phyloP scores from a whole-genome alignment of 2,797 vertebrate genomes.

The Pampus argenteus region DNA sequence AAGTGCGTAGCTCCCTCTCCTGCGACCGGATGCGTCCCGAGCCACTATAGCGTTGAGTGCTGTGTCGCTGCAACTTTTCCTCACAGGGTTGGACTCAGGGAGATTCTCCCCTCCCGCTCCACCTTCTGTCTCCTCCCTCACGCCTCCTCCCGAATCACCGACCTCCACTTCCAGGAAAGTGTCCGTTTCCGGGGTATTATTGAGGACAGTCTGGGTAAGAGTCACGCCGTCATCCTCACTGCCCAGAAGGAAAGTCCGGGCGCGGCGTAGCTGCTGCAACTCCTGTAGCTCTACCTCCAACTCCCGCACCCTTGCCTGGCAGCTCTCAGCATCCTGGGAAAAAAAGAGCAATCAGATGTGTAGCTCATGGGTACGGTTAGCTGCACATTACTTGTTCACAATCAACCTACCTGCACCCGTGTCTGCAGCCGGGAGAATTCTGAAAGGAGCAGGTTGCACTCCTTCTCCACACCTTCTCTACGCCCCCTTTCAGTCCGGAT shows the following conservation, averaged over 20 bases:
- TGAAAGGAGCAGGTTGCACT: constrained; percentile 89
- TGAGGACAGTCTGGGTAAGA: constrained; percentile 90
- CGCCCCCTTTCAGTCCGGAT: constrained; percentile 91
- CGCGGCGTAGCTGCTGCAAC: constrained; percentile 95
- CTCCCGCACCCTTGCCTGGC: constrained; percentile 93
- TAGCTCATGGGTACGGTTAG: no score
- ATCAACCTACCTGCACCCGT: constrained; percentile 70
- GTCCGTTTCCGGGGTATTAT: constrained; percentile 92
- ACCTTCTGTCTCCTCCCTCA: constrained; percentile 67
- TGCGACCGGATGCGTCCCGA: constrained; percentile 90
- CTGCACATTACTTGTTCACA: not conserved
- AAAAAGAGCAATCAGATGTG: constrained; percentile 59
- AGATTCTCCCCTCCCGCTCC: constrained; percentile 73
- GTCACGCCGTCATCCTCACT: constrained; percentile 91
- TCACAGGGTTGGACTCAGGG: constrained; percentile 83
- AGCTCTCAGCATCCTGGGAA: constrained; percentile 91
- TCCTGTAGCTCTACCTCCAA: constrained; percentile 95
- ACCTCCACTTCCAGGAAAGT: constrained; percentile 87
- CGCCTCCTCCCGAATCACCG: constrained; percentile 68
- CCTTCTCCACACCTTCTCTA: constrained; percentile 91
- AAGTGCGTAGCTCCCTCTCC: constrained; percentile 92
- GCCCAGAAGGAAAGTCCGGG: constrained; percentile 89
- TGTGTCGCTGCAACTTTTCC: constrained; percentile 98
- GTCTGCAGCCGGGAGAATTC: constrained; percentile 93
- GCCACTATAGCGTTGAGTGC: constrained; percentile 94